Percentiles rank a stretch among this genome's conserved stretches.
Evolutionary conservation across 2,113 vertebrate genomes (phyloP).

Genomic region (Charina bottae): DNA sequence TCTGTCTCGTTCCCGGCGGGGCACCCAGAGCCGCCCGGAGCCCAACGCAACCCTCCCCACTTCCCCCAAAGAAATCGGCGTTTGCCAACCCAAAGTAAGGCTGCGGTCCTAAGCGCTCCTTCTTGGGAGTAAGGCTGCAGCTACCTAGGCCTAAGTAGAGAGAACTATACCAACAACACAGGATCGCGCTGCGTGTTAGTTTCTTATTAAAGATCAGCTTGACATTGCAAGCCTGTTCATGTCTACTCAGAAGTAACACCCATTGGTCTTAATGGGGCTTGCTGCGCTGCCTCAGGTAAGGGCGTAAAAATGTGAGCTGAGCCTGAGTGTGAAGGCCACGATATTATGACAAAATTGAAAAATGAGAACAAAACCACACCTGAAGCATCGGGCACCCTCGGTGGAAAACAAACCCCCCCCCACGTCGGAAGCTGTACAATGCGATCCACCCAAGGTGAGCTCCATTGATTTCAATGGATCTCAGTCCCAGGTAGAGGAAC

Average conservation of each 20-base stretch:
- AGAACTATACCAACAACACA: neutral
- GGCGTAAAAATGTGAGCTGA: neutral
- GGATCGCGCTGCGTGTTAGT: neutral
- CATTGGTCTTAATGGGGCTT: neutral
- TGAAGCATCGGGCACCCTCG: neutral
- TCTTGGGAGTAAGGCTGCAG: too few relatives aligned
- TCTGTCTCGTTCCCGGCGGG: neutral
- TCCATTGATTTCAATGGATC: neutral
- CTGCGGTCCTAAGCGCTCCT: neutral
- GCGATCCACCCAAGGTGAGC: neutral
- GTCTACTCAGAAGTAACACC: neutral
- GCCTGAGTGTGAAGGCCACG: neutral
- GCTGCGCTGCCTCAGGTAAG: neutral
- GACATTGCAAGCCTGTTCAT: neutral
- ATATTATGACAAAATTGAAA: too few relatives aligned
- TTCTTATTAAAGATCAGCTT: neutral
- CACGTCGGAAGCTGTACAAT: neutral
- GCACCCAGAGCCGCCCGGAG: neutral
- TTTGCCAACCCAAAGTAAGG: neutral
- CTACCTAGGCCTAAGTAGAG: neutral
- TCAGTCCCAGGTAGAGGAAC: neutral
- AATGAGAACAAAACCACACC: neutral
- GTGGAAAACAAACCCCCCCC: neutral
- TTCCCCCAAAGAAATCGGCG: neutral
- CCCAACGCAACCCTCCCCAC: neutral